These are phyloP conservation scores for Prunella strophiata DNA, from an alignment of 2,797 vertebrate genomes.

Conservation along the genomic window DNA sequence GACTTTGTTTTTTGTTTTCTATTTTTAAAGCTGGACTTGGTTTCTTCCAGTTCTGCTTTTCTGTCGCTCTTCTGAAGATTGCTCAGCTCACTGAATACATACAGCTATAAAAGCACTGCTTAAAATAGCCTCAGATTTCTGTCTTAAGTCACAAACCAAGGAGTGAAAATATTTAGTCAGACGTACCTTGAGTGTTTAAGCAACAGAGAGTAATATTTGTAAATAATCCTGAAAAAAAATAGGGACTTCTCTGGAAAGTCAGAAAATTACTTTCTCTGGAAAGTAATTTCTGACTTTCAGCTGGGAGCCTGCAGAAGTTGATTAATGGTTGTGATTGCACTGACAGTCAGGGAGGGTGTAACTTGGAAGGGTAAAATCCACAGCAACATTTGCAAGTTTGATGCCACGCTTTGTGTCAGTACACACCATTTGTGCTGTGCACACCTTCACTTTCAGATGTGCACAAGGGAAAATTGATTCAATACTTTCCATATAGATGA, in stretches of 20 bases:
- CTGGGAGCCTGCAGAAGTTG: background rate
- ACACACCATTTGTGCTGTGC: background rate
- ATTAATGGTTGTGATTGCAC: background rate
- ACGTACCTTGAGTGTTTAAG: background rate
- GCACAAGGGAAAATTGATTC: background rate
- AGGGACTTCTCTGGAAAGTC: background rate
- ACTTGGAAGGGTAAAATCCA: background rate
- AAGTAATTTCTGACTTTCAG: background rate
- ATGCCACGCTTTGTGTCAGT: accelerated
- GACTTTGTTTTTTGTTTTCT: slow-evolving; percentile 31
- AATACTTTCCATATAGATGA: background rate
- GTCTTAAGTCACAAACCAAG: background rate
- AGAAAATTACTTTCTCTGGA: background rate
- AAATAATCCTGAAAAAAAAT: slow-evolving; percentile 14
- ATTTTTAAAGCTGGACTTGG: slow-evolving; percentile 29
- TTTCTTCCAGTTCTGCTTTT: slow-evolving; percentile 11
- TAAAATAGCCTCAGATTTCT: slow-evolving; percentile 21
- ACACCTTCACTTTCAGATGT: background rate
- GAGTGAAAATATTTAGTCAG: slow-evolving; percentile 5
- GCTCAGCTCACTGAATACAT: background rate
- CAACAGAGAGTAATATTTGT: background rate
- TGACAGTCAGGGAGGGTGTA: background rate
- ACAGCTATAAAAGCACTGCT: background rate
- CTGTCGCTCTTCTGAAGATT: background rate
- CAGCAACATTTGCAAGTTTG: background rate